phyloP scores from a whole-genome alignment of 2,797 vertebrate species.

The Mormyrus hasselquistii region DNA sequence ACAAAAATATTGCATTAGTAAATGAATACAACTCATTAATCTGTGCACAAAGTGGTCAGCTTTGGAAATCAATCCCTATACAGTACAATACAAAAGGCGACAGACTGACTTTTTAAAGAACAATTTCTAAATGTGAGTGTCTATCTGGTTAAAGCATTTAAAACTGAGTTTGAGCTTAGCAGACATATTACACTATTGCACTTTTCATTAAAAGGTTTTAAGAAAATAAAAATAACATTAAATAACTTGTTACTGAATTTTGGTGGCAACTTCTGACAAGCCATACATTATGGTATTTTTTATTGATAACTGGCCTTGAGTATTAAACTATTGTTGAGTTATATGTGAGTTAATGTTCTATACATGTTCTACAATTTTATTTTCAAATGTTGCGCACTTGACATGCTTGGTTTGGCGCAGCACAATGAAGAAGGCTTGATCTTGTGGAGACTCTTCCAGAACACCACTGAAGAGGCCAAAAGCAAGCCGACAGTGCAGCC shows the following conservation, averaged over 20 bases:
- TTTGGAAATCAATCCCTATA: not conserved
- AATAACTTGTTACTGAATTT: not conserved
- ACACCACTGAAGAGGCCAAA: not conserved
- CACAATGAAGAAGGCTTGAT: not conserved
- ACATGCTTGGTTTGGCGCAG: not conserved
- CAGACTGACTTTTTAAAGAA: not conserved
- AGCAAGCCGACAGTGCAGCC: not conserved
- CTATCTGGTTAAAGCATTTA: not conserved
- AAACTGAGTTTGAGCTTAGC: not conserved
- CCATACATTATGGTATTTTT: not conserved
- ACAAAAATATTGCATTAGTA: slow-evolving; percentile 4
- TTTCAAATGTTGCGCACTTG: not conserved
- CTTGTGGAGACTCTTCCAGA: not conserved
- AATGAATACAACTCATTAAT: not conserved
- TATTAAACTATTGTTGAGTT: not conserved
- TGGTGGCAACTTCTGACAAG: not conserved
- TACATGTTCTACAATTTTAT: not conserved
- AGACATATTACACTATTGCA: not conserved
- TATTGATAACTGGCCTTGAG: not conserved
- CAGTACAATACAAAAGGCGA: not conserved
- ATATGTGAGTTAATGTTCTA: not conserved
- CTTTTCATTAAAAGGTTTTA: not conserved
- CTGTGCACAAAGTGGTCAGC: not conserved
- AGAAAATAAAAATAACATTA: not conserved
- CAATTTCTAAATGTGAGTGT: not conserved